A percentile compares a stretch with the other conserved stretches of the same genome.
Conservation (phyloP, 1,140 invertebrate genomes). For the Sesamia nonagrioides region DNA sequence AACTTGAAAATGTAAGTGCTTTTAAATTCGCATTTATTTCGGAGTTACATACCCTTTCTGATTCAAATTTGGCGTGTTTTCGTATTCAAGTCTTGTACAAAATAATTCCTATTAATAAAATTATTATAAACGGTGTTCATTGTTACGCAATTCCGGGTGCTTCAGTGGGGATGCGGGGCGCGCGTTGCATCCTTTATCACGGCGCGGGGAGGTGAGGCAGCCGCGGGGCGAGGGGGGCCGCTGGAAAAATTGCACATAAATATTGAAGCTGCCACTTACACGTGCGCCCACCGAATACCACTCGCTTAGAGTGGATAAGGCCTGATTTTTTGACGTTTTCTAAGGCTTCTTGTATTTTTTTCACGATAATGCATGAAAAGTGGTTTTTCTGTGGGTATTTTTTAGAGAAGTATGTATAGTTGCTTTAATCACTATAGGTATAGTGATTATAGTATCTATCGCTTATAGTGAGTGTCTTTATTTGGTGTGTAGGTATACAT, state of each 20-base stretch:
- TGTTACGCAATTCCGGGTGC: constrained; percentile 74
- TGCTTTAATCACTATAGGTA: no score
- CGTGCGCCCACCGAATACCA: constrained; percentile 74
- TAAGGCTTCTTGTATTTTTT: no score
- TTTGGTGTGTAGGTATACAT: no score
- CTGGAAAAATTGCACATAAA: constrained; percentile 87
- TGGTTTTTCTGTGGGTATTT: no score
- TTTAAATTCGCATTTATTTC: constrained; percentile 9
- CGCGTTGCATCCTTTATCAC: constrained; percentile 82
- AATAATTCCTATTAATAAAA: constrained; percentile 54
- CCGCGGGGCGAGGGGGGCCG: constrained; percentile 55
- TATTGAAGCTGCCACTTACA: constrained; percentile 88
- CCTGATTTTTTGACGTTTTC: background rate
- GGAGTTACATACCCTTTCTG: background rate
- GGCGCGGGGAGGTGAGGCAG: constrained; percentile 60
- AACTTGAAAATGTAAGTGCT: background rate
- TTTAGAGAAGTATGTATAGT: no score
- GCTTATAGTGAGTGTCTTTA: no score
- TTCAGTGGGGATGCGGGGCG: constrained; percentile 60
- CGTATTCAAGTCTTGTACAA: constrained; percentile 43
- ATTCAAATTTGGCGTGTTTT: constrained; percentile 20
- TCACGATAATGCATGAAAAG: no score
- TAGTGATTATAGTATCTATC: no score
- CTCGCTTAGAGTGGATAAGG: constrained; percentile 65
- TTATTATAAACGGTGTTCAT: constrained; percentile 69